Conservation (phyloP, 1,140 invertebrate species). For the Hesperophylax magnus region DNA sequence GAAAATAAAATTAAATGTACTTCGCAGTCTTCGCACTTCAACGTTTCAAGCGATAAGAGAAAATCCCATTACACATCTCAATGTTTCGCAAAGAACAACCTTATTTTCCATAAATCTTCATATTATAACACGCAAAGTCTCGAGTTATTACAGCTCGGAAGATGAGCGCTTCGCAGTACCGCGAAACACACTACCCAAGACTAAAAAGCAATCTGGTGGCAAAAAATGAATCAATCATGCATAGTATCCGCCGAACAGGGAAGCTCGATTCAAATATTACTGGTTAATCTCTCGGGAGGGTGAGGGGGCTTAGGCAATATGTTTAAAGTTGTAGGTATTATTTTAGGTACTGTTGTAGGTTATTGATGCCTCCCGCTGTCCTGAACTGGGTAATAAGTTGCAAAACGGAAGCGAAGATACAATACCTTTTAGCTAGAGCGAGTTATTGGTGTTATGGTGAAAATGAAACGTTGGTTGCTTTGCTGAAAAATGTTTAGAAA, state of each 20-base stretch:
- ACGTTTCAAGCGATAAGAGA: constrained; percentile 11
- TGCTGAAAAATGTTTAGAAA: too few relatives aligned
- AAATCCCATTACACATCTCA: constrained; percentile 14
- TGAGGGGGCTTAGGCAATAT: not conserved
- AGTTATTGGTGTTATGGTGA: too few relatives aligned
- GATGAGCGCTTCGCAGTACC: not conserved
- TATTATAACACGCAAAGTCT: not conserved
- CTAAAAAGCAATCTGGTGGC: constrained; percentile 37
- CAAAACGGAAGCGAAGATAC: too few relatives aligned
- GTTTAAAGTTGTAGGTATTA: not conserved
- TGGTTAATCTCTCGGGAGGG: constrained; percentile 23
- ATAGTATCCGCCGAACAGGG: constrained; percentile 21
- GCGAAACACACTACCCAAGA: constrained; percentile 18
- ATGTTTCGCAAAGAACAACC: constrained; percentile 1
- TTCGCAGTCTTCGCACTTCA: not conserved
- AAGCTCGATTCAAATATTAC: constrained; percentile 29
- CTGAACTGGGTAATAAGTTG: too few relatives aligned
- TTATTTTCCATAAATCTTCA: constrained; percentile 29
- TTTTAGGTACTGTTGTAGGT: not conserved
- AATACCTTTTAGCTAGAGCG: too few relatives aligned
- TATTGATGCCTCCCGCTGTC: too few relatives aligned
- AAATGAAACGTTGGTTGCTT: too few relatives aligned
- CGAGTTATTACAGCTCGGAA: constrained; percentile 11
- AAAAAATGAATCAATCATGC: constrained; percentile 40
- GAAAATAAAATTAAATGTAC: too few relatives aligned